Percentiles rank a stretch among this genome's conserved stretches.
phyloP scores from a whole-genome alignment of 1,140 invertebrate species.

The Pseudomyrmex dendroicus region DNA sequence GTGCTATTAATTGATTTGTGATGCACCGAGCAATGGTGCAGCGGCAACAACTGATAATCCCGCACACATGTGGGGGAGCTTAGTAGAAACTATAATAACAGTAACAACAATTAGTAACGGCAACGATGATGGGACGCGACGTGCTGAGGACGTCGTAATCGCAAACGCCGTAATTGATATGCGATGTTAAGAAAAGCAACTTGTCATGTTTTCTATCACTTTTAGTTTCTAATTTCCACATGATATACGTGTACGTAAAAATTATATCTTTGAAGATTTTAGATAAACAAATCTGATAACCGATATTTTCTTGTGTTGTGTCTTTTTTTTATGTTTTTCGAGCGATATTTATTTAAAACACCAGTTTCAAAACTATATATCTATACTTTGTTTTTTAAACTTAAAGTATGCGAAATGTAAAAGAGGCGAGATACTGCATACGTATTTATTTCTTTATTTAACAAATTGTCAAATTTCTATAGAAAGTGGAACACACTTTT shows the following conservation, averaged over 20 bases:
- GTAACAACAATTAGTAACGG: not conserved
- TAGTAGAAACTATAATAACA: slow-evolving; percentile 21
- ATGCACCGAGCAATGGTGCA: not conserved
- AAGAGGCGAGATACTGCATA: not conserved
- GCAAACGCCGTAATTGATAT: not conserved
- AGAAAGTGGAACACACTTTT: not conserved
- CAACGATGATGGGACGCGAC: not conserved
- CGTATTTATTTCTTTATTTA: not conserved
- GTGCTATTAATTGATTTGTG: slow-evolving; percentile 11
- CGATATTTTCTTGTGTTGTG: not conserved
- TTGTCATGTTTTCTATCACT: not conserved
- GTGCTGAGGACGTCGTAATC: not conserved
- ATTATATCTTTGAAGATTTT: not conserved
- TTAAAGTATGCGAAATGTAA: not conserved
- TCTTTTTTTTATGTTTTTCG: too few species aligned
- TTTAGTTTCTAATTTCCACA: not conserved
- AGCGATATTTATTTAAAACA: too few species aligned
- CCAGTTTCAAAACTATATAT: too few species aligned
- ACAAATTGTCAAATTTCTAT: not conserved
- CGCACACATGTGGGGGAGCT: not conserved
- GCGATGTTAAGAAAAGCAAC: not conserved
- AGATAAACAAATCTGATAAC: not conserved
- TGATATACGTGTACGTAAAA: too few species aligned
- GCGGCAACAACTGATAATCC: slow-evolving; percentile 12
- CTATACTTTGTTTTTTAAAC: not conserved